Conservation (phyloP, 2,113 vertebrate genomes). For the Tragelaphus imberbis region DNA sequence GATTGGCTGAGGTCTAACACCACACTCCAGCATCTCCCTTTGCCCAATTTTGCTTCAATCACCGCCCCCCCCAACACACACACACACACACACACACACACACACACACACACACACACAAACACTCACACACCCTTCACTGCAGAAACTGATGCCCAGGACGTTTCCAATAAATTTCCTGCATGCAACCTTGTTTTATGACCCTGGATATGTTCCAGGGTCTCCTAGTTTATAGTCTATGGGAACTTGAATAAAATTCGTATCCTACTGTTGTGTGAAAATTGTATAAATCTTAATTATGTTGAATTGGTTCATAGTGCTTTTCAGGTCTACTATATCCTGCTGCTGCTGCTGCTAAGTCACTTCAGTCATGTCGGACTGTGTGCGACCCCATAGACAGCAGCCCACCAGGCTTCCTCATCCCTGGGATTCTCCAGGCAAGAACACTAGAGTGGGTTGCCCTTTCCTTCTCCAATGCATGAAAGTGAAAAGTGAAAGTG, state of each 20-base stretch:
- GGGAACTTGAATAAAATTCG: neutral
- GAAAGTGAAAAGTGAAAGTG: no score
- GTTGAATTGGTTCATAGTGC: neutral
- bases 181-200: neutral
- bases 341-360: neutral
- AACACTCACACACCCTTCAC: no score
- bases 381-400: no score
- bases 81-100: no score
- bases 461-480: no score
- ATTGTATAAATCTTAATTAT: neutral
- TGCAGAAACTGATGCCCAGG: neutral
- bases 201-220: neutral
- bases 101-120: no score
- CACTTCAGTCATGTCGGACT: no score
- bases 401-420: no score
- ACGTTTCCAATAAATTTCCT: neutral
- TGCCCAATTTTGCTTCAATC: neutral
- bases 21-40: neutral
- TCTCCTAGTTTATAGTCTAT: neutral
- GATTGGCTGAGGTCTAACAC: neutral
- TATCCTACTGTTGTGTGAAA: neutral
- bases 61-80: rapidly evolving
- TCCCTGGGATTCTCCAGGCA: no score
- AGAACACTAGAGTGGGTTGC: no score
- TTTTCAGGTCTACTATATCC: neutral